These are phyloP conservation scores for Semotilus atromaculatus DNA, from an alignment of 2,797 vertebrate species.

Conservation along the genomic window DNA sequence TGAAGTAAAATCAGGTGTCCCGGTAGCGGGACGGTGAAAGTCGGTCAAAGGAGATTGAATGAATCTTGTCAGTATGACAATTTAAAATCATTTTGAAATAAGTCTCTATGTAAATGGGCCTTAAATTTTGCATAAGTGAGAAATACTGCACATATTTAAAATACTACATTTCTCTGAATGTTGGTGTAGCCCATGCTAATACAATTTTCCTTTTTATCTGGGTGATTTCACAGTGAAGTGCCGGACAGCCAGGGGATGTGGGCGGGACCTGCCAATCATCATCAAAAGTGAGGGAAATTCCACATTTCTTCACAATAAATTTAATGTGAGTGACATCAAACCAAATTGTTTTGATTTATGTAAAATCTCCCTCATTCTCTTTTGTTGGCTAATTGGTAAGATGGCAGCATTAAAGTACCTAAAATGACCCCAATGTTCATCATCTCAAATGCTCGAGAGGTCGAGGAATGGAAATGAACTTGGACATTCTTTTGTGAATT, in stretches of 20 bases:
- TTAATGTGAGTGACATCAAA: slow-evolving; percentile 26
- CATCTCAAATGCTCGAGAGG: background rate
- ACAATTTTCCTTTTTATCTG: background rate
- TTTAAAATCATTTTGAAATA: background rate
- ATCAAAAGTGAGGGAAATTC: slow-evolving; percentile 70
- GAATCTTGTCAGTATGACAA: background rate
- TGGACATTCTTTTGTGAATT: slow-evolving; percentile 11
- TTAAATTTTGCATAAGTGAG: background rate
- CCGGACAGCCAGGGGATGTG: slow-evolving; percentile 51
- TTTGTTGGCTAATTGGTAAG: background rate
- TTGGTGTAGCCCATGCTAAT: background rate
- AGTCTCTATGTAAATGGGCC: background rate
- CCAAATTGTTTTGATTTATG: slow-evolving; percentile 16
- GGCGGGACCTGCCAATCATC: slow-evolving; percentile 57
- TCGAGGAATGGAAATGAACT: background rate
- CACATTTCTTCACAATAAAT: slow-evolving; percentile 60
- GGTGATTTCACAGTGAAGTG: slow-evolving; percentile 11
- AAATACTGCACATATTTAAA: background rate
- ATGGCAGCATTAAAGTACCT: background rate
- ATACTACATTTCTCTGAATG: background rate
- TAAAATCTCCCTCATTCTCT: background rate
- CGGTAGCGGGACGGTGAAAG: too few species aligned
- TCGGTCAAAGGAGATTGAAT: background rate
- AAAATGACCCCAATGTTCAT: background rate
- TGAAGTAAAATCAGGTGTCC: too few species aligned